phyloP scores from a whole-genome alignment of 2,888 invertebrate species.

The Tetragonula carbonaria region DNA sequence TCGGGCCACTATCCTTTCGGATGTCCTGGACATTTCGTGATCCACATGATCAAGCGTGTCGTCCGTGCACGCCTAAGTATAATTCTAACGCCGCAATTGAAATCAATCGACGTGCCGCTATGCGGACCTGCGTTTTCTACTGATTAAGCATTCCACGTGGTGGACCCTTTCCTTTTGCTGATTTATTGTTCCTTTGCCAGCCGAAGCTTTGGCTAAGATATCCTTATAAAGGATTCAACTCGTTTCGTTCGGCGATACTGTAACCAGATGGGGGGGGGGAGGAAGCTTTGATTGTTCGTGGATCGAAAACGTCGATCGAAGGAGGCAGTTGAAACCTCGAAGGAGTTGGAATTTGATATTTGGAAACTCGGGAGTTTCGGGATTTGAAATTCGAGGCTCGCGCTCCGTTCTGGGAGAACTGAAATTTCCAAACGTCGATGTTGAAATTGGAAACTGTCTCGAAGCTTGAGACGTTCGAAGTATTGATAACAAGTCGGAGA shows the following conservation, averaged over 20 bases:
- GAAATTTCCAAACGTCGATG: no score
- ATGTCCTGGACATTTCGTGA: constrained; percentile 57
- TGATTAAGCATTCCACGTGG: constrained; percentile 66
- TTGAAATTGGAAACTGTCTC: neutral
- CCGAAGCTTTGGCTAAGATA: constrained; percentile 41
- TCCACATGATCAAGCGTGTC: constrained; percentile 54
- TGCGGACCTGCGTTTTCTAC: constrained; percentile 60
- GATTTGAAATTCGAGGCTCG: neutral
- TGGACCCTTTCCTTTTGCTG: constrained; percentile 27
- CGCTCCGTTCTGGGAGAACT: neutral
- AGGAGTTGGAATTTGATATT: neutral
- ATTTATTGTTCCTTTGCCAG: constrained; percentile 52
- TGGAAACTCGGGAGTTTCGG: neutral
- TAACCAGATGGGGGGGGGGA: neutral
- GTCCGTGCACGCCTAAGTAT: constrained; percentile 44
- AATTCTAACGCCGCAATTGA: constrained; percentile 64
- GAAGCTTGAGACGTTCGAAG: neutral
- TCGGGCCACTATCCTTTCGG: constrained; percentile 46
- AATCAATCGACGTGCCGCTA: constrained; percentile 60
- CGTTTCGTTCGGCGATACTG: constrained; percentile 10
- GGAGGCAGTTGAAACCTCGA: neutral
- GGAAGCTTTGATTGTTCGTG: neutral
- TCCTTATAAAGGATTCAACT: constrained; percentile 43
- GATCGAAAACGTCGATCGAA: neutral
- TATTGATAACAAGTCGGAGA: neutral